Evolutionary conservation across 2,888 invertebrate genomes (phyloP).

Genomic region (Cosmia trapezina): DNA sequence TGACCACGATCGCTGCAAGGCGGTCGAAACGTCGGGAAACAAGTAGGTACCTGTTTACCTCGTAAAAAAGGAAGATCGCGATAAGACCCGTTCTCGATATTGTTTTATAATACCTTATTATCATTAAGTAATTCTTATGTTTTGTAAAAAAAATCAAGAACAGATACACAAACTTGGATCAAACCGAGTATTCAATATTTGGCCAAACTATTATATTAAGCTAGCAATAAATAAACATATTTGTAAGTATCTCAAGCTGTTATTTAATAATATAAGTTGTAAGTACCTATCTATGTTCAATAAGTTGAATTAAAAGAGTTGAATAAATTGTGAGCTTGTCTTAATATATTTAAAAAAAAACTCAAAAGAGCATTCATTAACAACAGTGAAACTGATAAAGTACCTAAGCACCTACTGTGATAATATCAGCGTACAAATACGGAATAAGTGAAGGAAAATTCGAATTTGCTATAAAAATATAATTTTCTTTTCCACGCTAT

Average conservation of each 20-base stretch:
- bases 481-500: background rate
- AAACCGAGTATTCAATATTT: background rate
- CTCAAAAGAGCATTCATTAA: background rate
- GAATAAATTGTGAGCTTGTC: background rate
- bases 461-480: background rate
- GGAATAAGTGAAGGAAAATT: background rate
- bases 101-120: too few species aligned
- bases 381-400: background rate
- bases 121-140: background rate
- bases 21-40: too few species aligned
- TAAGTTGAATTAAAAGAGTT: background rate
- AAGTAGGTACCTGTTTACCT: too few species aligned
- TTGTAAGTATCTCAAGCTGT: background rate
- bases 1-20: too few species aligned
- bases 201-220: background rate
- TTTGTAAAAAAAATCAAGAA: background rate
- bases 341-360: background rate
- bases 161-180: background rate
- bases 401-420: too few species aligned
- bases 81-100: too few species aligned
- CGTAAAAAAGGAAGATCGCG: too few species aligned
- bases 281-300: too few species aligned
- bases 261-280: background rate
- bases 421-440: background rate
- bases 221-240: constrained; percentile 16